These are phyloP conservation scores for Sturmia bella DNA, from an alignment of 2,888 invertebrate genomes.

Conservation along the genomic window DNA sequence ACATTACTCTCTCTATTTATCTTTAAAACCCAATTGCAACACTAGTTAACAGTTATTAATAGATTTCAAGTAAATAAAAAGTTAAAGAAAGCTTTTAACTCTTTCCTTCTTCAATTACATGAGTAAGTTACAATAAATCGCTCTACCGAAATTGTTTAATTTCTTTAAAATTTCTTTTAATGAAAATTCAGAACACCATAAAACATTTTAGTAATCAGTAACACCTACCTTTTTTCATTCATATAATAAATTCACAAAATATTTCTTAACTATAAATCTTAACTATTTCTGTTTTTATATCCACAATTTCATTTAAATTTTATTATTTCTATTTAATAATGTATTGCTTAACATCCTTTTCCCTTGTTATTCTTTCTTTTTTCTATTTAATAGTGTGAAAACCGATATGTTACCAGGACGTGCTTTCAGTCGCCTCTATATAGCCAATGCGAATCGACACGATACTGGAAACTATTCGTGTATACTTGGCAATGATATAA, in stretches of 20 bases:
- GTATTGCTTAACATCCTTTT: background rate
- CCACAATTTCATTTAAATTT: slow-evolving; percentile 33
- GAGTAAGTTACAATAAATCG: too few species aligned
- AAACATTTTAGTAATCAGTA: too few species aligned
- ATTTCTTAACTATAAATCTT: slow-evolving; percentile 11
- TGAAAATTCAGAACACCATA: too few species aligned
- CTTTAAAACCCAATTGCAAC: too few species aligned
- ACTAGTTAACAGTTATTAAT: too few species aligned
- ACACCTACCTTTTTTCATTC: background rate
- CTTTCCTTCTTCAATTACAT: too few species aligned
- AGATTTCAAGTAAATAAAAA: too few species aligned
- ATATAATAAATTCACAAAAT: slow-evolving; percentile 25
- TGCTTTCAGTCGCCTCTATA: slow-evolving; percentile 89
- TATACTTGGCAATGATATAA: slow-evolving; percentile 87
- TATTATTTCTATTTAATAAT: background rate
- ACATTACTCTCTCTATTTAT: too few species aligned
- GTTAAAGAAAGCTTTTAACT: too few species aligned
- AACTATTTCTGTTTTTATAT: background rate
- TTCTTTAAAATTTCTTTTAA: too few species aligned
- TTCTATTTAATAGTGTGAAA: slow-evolving; percentile 85
- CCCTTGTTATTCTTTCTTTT: slow-evolving; percentile 24
- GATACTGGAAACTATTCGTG: slow-evolving; percentile 92
- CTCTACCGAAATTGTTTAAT: too few species aligned
- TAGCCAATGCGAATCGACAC: slow-evolving; percentile 89
- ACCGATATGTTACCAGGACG: slow-evolving; percentile 89